Evolutionary conservation across 1,140 invertebrate species (phyloP), one percentile per base, ranked within the genome.

Genomic region (Chironomus striatipennis): DNA sequence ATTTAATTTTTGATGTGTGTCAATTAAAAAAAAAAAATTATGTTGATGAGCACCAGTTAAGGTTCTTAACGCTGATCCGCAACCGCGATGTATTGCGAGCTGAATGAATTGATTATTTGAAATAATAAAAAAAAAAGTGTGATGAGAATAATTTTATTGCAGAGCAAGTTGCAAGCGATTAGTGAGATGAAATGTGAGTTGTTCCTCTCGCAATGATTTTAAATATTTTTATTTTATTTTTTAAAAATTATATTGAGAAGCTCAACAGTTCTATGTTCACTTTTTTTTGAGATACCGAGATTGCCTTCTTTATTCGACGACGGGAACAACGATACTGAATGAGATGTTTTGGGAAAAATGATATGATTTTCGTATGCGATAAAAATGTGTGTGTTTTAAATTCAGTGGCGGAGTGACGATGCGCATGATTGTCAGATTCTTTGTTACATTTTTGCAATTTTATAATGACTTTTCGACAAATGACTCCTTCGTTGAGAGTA

Each of bases 331-430:
- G 47, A 57, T 57, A 57, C 47, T 57, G 47, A 57, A 57, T 57
- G 12, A n/a, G n/a, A n/a, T 12, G 12, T 57, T 57, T 57, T 12
- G 47, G 47, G n/a, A 57, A 57, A 57, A 57, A 57, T 57, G 47
- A 57, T 57, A 57, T 57, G 47, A 57, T 57, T 57, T 57, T 57
- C 47, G 47, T 57, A n/a, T 57, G 47, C 47, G 47, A 57, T 57
- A 57, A 57, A 57, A 57, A 12, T 57, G 47, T 57, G 47, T 57
- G 47, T n/a, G 47, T 57, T 57, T 57, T n/a, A n/a, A n/a, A 57
- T 57, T 57, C 47, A 57, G 47, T 57, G 47, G 47, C 24, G 24
- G 24, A 5, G 24, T 57, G 47, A 15, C 47, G 47, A n/a, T 57
- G 47, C 47, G 47, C 47, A 57, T 57, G 47, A 57, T 57, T 57